A percentile compares a stretch with the other conserved stretches of the same genome.
Evolutionary conservation across 2,113 vertebrate genomes (phyloP).

Genomic region (Callochromis pleurospilus): DNA sequence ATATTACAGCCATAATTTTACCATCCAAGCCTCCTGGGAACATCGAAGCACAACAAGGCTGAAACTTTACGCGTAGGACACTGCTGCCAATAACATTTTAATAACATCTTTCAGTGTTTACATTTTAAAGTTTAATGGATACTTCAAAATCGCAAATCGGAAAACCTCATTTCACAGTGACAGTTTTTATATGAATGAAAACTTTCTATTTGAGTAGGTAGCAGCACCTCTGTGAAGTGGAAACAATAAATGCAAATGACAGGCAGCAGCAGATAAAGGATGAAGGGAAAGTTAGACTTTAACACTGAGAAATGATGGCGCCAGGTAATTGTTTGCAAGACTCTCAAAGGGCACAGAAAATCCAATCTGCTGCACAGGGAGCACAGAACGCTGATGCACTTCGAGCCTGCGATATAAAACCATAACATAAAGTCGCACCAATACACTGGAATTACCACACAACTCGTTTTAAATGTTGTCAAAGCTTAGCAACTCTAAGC

Average conservation of each 20-base stretch:
- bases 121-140: not conserved
- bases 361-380: not conserved
- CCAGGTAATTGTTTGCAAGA: not conserved
- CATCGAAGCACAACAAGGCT: not conserved
- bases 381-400: not conserved
- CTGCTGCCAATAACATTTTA: not conserved
- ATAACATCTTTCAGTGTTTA: not conserved
- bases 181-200: not conserved
- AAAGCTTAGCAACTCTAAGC: not conserved
- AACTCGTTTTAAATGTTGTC: not conserved
- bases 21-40: not conserved
- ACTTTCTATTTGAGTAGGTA: not conserved
- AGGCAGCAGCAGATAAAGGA: not conserved
- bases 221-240: not conserved
- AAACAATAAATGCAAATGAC: not conserved
- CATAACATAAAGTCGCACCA: not conserved
- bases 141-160: not conserved
- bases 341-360: not conserved
- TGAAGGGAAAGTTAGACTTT: conserved; percentile 13
- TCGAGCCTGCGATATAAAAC: not conserved
- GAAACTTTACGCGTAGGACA: not conserved
- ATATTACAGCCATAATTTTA: not conserved
- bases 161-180: not conserved
- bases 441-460: not conserved
- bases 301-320: not conserved